Conservation (phyloP, 2,113 vertebrate genomes). For the Strigops habroptila region DNA sequence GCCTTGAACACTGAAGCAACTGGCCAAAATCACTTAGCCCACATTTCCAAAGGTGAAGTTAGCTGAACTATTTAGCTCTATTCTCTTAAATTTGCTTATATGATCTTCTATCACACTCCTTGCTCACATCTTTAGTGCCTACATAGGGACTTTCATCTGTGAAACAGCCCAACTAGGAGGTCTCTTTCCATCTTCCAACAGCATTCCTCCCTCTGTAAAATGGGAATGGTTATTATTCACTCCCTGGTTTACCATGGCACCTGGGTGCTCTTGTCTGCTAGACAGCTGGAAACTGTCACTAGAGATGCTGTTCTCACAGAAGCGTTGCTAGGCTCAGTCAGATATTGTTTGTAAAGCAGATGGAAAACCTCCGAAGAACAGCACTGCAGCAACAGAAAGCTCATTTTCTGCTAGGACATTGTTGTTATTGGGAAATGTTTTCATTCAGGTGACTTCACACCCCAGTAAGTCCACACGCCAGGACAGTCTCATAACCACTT, state of each 20-base stretch:
- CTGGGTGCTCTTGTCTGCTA: constrained; percentile 24
- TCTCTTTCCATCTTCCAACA: not conserved
- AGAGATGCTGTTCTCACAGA: constrained; percentile 25
- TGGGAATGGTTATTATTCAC: not conserved
- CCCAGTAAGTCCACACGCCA: not conserved
- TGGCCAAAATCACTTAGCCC: not conserved
- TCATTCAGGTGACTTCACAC: not conserved
- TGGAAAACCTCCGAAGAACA: constrained; percentile 32
- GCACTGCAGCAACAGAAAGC: not conserved
- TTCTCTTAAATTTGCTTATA: not conserved
- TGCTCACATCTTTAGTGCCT: not conserved
- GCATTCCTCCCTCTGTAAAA: not conserved
- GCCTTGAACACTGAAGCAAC: not conserved
- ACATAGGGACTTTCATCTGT: not conserved
- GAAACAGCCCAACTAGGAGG: not conserved
- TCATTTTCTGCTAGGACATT: not conserved
- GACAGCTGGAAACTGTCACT: constrained; percentile 51
- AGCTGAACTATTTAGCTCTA: not conserved
- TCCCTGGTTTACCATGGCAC: not conserved
- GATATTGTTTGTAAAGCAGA: constrained; percentile 34
- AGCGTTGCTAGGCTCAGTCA: not conserved
- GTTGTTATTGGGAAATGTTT: not conserved
- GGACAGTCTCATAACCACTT: not conserved
- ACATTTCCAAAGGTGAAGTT: not conserved
- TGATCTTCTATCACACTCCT: not conserved